Evolutionary conservation across 1,140 invertebrate genomes (phyloP), one percentile per base, ranked within the genome.

Genomic region (Pseudoatta argentina): DNA sequence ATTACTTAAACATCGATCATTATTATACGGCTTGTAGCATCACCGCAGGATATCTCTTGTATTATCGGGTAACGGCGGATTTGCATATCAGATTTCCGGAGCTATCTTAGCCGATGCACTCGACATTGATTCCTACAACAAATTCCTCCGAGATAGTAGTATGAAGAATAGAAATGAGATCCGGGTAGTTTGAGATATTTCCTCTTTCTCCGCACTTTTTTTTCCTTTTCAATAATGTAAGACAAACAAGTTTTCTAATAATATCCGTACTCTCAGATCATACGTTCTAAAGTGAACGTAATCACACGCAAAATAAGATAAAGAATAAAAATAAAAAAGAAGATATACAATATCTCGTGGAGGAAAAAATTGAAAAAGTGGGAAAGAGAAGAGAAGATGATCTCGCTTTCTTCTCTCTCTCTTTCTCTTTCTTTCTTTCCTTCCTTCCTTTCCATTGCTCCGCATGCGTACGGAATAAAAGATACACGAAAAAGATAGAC

Each of bases 61-160:
- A 51, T 81, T 81, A 81, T 81, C 78, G 66, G 21, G 24, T 81
- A 81, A 81, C 51, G 30, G 63, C 30, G 78, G 51, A 81, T 81
- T 81, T 81, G 66, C 66, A 81, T 81, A 81, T 72, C 66, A 81
- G 34, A 81, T 81, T 81, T 72, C 64, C 34, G 51, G 30, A 71
- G 64, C 59, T 59, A 24, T 66, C 76, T 78, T 66, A 71, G 64
- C 51, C 66, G 53, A 72, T 71, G 66, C 24, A 27, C 34, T 44
- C 78, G 66, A 81, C 78, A 71, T 57, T 44, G 48, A 81, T 81
- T 81, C 51, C 21, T 21, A 34, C 34, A 57, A 72, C 53, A 81
- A 81, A 72, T 81, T 71, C 27, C 34, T 44, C 10, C n/a, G 51
- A 44, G 44, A 44, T 44, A 8, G 21, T 24, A 21, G 34, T 24